Evolutionary conservation across 1,140 invertebrate species (phyloP), one percentile per base, ranked within the genome.

Genomic region (Caerostris extrusa): DNA sequence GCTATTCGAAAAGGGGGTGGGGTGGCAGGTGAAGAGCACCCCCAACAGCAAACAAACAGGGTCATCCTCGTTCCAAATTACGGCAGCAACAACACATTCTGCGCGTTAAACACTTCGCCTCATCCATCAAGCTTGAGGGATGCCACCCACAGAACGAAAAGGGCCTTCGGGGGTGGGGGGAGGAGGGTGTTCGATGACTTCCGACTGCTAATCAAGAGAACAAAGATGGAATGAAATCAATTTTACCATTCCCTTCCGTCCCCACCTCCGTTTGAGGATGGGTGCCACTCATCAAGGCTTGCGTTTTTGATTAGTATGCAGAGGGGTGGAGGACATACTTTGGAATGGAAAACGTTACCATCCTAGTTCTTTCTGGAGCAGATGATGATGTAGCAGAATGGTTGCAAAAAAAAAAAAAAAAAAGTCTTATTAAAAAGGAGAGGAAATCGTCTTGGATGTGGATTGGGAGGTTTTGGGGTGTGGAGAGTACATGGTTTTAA

Each of bases 151-250:
- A 19, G 82, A 5, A 53, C 17, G 34, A 71, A 17, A 19, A 55
- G 82, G 82, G 56, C 0, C 82, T 83, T 83, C 82, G 53, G 82
- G 56, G 19, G 82, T 77, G 53, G 82, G 56, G 10, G 82, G 82
- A 2, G 55, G 53, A 53, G 55, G 34, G 34, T 34, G 34, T 34
- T 34, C 34, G 34, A 34, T 34, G 34, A 34, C 34, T 34, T 34
- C 34, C 34, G 34, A 34, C 34, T 19, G 82, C 82, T 83, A 83
- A 83, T 83, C 82, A 83, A 83, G 82, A 57, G 82, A 83, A 83
- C 82, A 83, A 83, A 83, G 82, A 83, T 83, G 53, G 53, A 83
- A 58, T 6, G 56, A 55, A 83, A 83, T 83, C 82, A 83, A 57
- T 83, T 83, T 83, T 34, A 34, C 34, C 34, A 34, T 34, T 34